Percentiles rank a stretch among this genome's conserved stretches.
Conservation (phyloP, 2,797 vertebrate species). For the Varecia variegata region DNA sequence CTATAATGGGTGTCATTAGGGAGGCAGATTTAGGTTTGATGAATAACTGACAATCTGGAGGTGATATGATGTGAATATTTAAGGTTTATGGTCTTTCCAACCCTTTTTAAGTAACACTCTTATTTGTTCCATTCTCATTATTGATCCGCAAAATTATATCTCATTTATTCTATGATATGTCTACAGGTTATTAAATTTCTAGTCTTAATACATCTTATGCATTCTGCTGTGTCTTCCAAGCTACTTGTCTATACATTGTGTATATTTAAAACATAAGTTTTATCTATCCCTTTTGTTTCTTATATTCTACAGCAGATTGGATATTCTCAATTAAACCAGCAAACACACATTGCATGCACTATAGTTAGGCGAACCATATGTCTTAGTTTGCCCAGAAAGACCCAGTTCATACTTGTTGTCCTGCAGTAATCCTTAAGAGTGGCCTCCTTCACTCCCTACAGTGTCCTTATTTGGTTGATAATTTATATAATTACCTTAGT, state of each 20-base stretch:
- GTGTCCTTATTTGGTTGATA: neutral
- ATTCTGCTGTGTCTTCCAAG: neutral
- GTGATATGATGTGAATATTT: neutral
- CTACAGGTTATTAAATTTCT: neutral
- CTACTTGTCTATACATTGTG: neutral
- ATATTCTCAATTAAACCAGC: slow-evolving; percentile 12
- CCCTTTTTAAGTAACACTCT: neutral
- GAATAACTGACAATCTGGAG: neutral
- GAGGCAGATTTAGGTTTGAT: neutral
- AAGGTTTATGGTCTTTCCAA: neutral
- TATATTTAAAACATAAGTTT: neutral
- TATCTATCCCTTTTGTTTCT: neutral
- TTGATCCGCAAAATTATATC: neutral
- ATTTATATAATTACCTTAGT: neutral
- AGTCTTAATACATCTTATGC: neutral
- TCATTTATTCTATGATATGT: neutral
- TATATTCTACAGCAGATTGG: neutral
- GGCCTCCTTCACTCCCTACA: neutral
- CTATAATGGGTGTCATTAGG: neutral
- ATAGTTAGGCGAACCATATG: neutral
- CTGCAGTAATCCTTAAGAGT: neutral
- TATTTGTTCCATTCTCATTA: neutral
- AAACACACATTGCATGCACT: neutral
- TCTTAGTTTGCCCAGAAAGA: neutral
- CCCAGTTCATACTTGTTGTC: neutral